Conservation (phyloP, 2,888 invertebrate genomes). For the Cantharis flavilabris region DNA sequence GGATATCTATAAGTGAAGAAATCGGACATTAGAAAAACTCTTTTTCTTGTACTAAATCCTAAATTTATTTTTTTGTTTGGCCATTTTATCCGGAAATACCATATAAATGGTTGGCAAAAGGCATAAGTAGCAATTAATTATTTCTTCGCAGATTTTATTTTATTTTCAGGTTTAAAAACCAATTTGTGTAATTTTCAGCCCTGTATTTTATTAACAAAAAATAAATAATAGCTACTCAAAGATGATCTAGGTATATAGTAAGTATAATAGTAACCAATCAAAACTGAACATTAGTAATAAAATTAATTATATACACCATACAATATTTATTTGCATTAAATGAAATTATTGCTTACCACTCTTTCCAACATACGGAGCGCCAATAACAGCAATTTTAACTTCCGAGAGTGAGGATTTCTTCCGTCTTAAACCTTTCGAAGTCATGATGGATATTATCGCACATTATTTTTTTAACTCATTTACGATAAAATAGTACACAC, state of each 20-base stretch:
- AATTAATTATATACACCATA: background rate
- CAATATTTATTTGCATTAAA: background rate
- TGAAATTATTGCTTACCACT: constrained; percentile 76
- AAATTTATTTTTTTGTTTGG: too few species aligned
- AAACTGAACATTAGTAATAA: background rate
- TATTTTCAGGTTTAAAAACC: too few species aligned
- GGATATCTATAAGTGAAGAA: too few species aligned
- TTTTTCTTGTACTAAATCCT: too few species aligned
- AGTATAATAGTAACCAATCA: background rate
- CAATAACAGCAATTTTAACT: constrained; percentile 89
- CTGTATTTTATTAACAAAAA: too few species aligned
- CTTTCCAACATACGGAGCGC: constrained; percentile 89
- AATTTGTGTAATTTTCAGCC: too few species aligned
- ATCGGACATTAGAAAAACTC: too few species aligned
- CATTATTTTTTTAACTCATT: background rate
- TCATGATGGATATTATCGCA: constrained; percentile 56
- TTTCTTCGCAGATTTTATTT: too few species aligned
- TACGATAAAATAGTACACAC: background rate
- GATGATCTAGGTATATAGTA: background rate
- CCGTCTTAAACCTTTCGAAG: constrained; percentile 81
- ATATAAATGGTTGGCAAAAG: too few species aligned
- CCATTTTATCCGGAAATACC: too few species aligned
- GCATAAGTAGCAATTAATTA: too few species aligned
- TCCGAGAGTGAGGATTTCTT: constrained; percentile 90
- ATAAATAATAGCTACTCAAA: too few species aligned